phyloP scores from a whole-genome alignment of 2,888 invertebrate genomes.

The Pyrrhosoma nymphula region DNA sequence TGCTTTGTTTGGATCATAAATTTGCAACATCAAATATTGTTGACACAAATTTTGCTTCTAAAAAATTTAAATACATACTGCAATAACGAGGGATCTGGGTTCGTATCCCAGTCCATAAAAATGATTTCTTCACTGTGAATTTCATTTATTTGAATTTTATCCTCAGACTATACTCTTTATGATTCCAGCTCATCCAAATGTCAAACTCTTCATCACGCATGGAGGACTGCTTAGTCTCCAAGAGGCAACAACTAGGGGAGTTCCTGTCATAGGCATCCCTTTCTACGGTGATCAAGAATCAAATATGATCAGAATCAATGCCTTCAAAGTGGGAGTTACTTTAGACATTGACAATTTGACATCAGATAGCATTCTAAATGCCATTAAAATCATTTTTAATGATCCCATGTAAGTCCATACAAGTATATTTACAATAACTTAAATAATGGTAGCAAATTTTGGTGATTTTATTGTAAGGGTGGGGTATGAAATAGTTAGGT shows the following conservation, averaged over 20 bases:
- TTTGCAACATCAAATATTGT: too few species aligned
- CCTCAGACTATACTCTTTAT: background rate
- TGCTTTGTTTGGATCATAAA: too few species aligned
- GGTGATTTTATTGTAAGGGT: too few species aligned
- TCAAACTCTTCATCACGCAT: slow-evolving; percentile 83
- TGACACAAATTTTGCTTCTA: too few species aligned
- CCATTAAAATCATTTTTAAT: slow-evolving; percentile 77
- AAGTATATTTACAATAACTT: background rate
- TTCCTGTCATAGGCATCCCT: slow-evolving; percentile 81
- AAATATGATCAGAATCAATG: slow-evolving; percentile 78
- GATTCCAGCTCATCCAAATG: slow-evolving; percentile 80
- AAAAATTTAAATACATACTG: too few species aligned
- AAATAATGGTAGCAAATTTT: too few species aligned
- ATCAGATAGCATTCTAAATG: slow-evolving; percentile 76
- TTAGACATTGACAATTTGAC: slow-evolving; percentile 78
- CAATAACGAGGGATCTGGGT: too few species aligned
- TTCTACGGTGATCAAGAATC: slow-evolving; percentile 80
- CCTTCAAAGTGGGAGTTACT: slow-evolving; percentile 78
- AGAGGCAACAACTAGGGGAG: slow-evolving; percentile 82
- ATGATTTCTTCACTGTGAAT: too few species aligned
- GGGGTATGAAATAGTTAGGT: too few species aligned
- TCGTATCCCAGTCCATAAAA: too few species aligned
- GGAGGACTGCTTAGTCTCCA: slow-evolving; percentile 84
- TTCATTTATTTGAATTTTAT: too few species aligned
- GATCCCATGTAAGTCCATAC: slow-evolving; percentile 75